Evolutionary conservation across 2,888 invertebrate species (phyloP).

Genomic region (Drosophila mimetica): DNA sequence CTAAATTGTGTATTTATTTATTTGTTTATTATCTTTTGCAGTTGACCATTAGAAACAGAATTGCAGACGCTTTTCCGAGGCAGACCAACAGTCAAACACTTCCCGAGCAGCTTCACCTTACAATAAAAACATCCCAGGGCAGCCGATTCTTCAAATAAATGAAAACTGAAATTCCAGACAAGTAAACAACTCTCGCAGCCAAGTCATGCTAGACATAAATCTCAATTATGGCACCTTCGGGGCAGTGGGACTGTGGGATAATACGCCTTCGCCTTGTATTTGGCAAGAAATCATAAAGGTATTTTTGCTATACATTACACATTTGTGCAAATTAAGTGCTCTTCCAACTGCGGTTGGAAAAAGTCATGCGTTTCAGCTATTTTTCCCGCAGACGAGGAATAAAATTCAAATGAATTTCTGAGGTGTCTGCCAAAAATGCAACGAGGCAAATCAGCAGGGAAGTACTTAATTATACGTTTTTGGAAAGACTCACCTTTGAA

Average conservation of each 20-base stretch:
- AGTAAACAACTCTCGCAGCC: slow-evolving; percentile 19
- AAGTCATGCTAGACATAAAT: slow-evolving; percentile 30
- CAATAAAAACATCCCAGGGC: slow-evolving; percentile 8
- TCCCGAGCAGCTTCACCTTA: not conserved
- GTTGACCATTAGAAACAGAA: too few relatives aligned
- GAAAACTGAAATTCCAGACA: slow-evolving; percentile 1
- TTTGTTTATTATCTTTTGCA: too few relatives aligned
- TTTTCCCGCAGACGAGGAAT: slow-evolving; percentile 10
- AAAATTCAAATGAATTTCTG: slow-evolving; percentile 4
- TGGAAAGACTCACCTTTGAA: too few relatives aligned
- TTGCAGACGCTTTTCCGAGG: too few relatives aligned
- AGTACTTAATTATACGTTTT: slow-evolving; percentile 11
- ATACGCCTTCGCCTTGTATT: not conserved
- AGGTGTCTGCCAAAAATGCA: slow-evolving; percentile 10
- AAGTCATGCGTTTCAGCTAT: slow-evolving; percentile 24
- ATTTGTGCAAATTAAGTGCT: slow-evolving; percentile 10
- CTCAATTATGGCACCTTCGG: slow-evolving; percentile 35
- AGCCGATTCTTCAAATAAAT: slow-evolving; percentile 24
- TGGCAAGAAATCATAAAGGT: slow-evolving; percentile 18
- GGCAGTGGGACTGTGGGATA: not conserved
- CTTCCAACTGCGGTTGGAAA: slow-evolving; percentile 1
- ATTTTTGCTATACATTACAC: slow-evolving; percentile 12
- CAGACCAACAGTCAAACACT: not conserved
- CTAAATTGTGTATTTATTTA: too few relatives aligned
- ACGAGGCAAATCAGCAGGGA: slow-evolving; percentile 3